These are phyloP conservation scores for Tachysurus fulvidraco DNA, from an alignment of 2,113 vertebrate genomes.

Conservation along the genomic window DNA sequence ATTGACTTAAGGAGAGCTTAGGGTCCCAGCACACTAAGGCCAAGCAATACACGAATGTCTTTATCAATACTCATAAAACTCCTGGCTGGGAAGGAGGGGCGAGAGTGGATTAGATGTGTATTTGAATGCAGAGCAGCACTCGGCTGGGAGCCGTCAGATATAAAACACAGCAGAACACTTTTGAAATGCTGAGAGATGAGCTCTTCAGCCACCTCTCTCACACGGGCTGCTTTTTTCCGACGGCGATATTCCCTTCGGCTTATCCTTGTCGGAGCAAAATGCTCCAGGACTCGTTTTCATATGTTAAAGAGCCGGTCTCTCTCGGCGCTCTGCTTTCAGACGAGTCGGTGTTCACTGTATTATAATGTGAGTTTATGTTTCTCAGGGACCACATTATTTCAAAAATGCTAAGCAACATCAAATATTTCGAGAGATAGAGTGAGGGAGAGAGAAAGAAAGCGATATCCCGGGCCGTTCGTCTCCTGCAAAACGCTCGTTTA, in stretches of 20 bases:
- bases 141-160: conserved; percentile 46
- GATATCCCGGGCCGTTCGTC: conserved; percentile 10
- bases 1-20: conserved; percentile 38
- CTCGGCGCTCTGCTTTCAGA: conserved; percentile 43
- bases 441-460: neutral
- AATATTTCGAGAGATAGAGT: conserved; percentile 38
- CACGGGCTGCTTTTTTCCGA: conserved; percentile 60
- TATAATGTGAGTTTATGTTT: conserved; percentile 39
- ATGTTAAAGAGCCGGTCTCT: conserved; percentile 51
- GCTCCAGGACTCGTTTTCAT: conserved; percentile 55
- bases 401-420: conserved; percentile 32
- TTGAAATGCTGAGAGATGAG: conserved; percentile 51
- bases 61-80: conserved; percentile 44
- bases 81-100: neutral
- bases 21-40: conserved; percentile 15
- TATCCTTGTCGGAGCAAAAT: conserved; percentile 48
- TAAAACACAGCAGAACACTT: conserved; percentile 46
- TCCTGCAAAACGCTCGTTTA: conserved; percentile 51
- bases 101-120: conserved; percentile 7
- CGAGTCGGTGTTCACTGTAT: conserved; percentile 44
- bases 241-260: conserved; percentile 54
- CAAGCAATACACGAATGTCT: conserved; percentile 21
- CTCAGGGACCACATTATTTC: conserved; percentile 33
- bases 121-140: conserved; percentile 45
- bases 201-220: conserved; percentile 52